phyloP scores from a whole-genome alignment of 1,140 invertebrate genomes.

The Belonocnema kinseyi region DNA sequence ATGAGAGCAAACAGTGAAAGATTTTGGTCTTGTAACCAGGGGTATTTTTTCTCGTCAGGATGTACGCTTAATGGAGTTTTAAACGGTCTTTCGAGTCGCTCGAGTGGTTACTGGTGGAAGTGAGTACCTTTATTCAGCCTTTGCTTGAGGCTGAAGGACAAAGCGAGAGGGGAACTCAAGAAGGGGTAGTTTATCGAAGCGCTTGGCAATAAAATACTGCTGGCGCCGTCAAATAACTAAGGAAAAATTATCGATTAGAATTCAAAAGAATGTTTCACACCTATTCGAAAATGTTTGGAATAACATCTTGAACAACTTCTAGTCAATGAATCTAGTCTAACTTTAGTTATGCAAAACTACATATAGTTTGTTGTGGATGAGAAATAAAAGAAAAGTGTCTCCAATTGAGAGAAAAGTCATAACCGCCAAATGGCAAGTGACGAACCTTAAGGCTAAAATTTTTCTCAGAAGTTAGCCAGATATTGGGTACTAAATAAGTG shows the following conservation, averaged over 20 bases:
- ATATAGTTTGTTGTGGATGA: no score
- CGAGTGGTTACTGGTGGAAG: constrained; percentile 39
- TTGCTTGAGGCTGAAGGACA: constrained; percentile 18
- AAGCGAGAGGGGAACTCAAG: not conserved
- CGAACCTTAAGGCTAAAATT: no score
- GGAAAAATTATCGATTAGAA: not conserved
- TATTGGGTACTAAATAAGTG: not conserved
- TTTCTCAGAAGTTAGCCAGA: no score
- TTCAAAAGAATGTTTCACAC: not conserved
- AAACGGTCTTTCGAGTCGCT: constrained; percentile 56
- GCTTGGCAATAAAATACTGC: not conserved
- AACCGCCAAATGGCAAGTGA: no score
- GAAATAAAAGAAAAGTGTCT: no score
- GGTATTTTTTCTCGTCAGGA: constrained; percentile 20
- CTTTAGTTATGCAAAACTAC: no score
- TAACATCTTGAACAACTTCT: not conserved
- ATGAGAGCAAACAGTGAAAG: constrained; percentile 5
- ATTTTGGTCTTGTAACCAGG: constrained; percentile 18
- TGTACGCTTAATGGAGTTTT: constrained; percentile 57
- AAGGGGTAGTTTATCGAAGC: constrained; percentile 2
- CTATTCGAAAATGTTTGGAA: not conserved
- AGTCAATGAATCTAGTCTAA: no score
- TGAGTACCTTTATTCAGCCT: constrained; percentile 3
- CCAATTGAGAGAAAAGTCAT: no score
- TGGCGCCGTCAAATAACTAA: not conserved